Evolutionary conservation across 2,113 vertebrate genomes (phyloP), one percentile per base, ranked within the genome.

Genomic region (Istiophorus platypterus): DNA sequence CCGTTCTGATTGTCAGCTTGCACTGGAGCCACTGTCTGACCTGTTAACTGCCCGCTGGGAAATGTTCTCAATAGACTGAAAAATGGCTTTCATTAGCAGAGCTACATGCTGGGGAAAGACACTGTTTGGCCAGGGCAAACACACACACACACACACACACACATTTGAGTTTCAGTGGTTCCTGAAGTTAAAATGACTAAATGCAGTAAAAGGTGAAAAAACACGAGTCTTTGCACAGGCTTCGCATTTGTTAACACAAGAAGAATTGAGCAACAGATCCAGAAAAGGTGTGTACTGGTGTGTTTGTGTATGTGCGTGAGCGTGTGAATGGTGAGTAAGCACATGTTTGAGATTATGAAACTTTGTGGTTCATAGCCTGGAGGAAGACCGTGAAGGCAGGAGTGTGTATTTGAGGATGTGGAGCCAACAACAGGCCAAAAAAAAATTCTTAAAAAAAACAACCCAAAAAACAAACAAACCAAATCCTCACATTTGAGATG

Each of bases 261-360:
- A 67, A 18, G 59, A 20, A 34, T 84, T 81, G 73, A 75, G 85
- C 71, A 88, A 92, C 59, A 74, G 22, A 42, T 11, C 15, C 7
- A 73, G 4, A 37, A 61, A 61, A 39, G 15, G 78, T 64, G 56
- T 68, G 74, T 72, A 22, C 17, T 18, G 24, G 4, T 59, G 45
- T 47, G 34, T 56, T 49, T 74, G 31, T 74, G 29, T n/a, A 31
- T 66, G 57, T 51, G 34, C 61, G 47, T 68, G 65, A 65, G 71
- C 57, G 73, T 61, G 68, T 51, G 58, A 2, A 34, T 42, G 3
- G 37, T 80, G 82, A 84, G 51, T 81, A 80, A 80, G 56, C 61
- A 66, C 78, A 64, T 66, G 83, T 34, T 9, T 18, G 72, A 78
- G 39, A 82, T 91, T 88, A 85, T 81, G 86, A 89, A 91, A 90